Evolutionary conservation across 2,113 vertebrate genomes (phyloP).

Genomic region (Heptranchias perlo): DNA sequence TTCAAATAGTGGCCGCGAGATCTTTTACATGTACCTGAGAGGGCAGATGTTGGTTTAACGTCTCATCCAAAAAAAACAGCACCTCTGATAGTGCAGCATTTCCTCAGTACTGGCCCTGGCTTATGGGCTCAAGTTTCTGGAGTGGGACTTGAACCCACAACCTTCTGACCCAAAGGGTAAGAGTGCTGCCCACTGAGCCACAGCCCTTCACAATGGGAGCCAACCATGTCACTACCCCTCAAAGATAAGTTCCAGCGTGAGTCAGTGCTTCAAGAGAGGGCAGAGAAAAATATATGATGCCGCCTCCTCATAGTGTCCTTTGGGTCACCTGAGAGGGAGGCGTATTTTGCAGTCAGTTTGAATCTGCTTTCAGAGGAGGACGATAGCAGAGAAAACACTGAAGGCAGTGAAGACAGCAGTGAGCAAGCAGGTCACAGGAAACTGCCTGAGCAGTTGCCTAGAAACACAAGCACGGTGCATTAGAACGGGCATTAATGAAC

Average conservation of each 20-base stretch:
- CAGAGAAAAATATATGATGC: not conserved
- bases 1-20: no score
- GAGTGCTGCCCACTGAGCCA: not conserved
- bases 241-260: not conserved
- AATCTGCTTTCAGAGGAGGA: not conserved
- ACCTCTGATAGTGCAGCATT: not conserved
- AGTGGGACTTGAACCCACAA: not conserved
- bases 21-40: no score
- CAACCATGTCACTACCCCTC: not conserved
- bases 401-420: not conserved
- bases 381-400: not conserved
- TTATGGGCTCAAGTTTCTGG: not conserved
- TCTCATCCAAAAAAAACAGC: not conserved
- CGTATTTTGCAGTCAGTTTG: not conserved
- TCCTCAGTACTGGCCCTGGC: not conserved
- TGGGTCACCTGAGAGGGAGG: not conserved
- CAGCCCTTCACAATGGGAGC: no score
- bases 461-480: not conserved
- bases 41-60: no score
- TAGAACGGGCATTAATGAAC: not conserved
- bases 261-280: not conserved
- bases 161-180: not conserved
- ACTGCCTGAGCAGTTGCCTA: not conserved
- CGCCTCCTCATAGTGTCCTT: not conserved
- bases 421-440: not conserved